Base-by-base conservation (phyloP, 2,113 vertebrate genomes). In the Mixornis gularis region DNA sequence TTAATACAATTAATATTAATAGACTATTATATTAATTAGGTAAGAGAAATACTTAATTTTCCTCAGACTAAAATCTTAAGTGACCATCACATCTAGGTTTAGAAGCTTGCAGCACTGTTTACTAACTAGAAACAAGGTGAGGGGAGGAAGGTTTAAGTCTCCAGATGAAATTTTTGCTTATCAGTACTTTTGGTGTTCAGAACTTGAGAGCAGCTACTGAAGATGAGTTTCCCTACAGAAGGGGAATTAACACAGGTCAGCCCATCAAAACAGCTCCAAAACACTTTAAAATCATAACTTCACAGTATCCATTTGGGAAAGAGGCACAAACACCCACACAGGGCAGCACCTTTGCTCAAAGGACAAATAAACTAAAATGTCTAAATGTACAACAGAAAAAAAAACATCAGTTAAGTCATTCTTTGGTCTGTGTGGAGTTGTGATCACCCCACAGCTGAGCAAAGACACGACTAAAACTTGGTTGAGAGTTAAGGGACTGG, bases 341-440 rank as follows among this genome's bases (percentile, higher is more conserved):
- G 53, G 1, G 1, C 6, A 71, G 43, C 21, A 66, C 7, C 38
- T 71, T 7, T 69, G 71, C 8, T 66, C n/a, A 41, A 15, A 5
- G 26, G 36, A 55, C 68, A 88, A 79, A 79, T 6, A 29, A 74
- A 49, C 4, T 24, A 29, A 87, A 62, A 26, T 4, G 4, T 7
- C 11, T 27, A 40, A n/a, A 48, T 1, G 5, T 12, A 36, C 9
- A 63, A 20, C 1, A 0, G 8, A 13, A 69, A 63, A 44, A 1
- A 36, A 34, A 2, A n/a, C 0, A 13, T 6, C 60, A 60, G 7
- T 27, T n/a, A 20, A 3, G 4, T 9, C 3, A 30, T 21, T 59
- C 32, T 25, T 90, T 17, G 51, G 41, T 13, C 53, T 44, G 9
- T 2, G 11, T 1, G 20, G 13, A 56, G 43, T 11, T 79, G 36